These are phyloP conservation scores for Aptenodytes forsteri DNA, from an alignment of 2,113 vertebrate genomes.

Conservation along the genomic window DNA sequence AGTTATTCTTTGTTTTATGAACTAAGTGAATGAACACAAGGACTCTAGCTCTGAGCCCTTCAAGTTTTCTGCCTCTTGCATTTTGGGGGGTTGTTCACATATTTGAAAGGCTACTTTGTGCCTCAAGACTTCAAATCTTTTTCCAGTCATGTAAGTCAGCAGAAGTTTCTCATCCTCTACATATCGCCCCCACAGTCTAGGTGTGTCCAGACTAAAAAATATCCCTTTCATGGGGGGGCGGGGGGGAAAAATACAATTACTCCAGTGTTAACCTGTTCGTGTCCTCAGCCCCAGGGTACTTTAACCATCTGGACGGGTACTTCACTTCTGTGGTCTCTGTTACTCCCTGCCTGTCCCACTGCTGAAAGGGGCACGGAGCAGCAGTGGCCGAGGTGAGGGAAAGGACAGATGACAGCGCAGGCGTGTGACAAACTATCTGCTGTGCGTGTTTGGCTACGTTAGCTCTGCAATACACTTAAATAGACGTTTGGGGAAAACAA, in stretches of 20 bases:
- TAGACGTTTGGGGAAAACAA: not conserved
- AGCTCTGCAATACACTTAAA: not conserved
- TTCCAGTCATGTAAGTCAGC: not conserved
- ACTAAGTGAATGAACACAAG: not conserved
- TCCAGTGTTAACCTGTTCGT: not conserved
- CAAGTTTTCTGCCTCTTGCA: not conserved
- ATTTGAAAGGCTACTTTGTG: not conserved
- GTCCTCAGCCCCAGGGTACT: not conserved
- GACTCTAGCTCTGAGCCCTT: not conserved
- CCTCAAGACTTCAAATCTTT: not conserved
- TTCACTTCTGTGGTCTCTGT: not conserved
- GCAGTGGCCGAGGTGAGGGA: not conserved
- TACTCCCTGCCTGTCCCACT: not conserved
- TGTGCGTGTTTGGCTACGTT: not conserved
- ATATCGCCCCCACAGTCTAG: not conserved
- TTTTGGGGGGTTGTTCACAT: not conserved
- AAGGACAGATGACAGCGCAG: not conserved
- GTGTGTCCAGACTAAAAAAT: not conserved
- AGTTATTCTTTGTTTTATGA: conserved; percentile 3
- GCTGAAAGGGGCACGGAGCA: not conserved
- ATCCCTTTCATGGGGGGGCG: not conserved
- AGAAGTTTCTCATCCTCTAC: not conserved
- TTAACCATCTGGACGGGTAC: not conserved
- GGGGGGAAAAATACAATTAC: not conserved
- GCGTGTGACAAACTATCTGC: not conserved